A percentile compares a stretch with the other conserved stretches of the same genome.
Evolutionary conservation across 2,113 vertebrate genomes (phyloP).

Genomic region (Heterotilapia buettikoferi): DNA sequence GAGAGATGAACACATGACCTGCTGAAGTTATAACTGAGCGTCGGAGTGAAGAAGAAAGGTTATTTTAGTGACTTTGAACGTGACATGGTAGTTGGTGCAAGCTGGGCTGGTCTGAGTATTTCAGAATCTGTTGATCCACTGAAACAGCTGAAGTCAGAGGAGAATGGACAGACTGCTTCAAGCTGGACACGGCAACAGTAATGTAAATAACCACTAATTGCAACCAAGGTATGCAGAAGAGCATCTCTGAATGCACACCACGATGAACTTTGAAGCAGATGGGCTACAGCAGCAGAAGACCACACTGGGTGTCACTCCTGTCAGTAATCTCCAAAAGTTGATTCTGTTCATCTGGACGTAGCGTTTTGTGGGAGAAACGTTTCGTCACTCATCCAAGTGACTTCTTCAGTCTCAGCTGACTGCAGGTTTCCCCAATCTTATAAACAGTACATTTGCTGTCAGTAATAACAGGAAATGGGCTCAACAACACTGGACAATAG

Average conservation of each 20-base stretch:
- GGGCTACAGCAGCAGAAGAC: not conserved
- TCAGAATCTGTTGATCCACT: not conserved
- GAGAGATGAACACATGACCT: not conserved
- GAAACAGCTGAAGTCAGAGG: not conserved
- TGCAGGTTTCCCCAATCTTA: too few relatives aligned
- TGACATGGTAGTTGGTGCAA: not conserved
- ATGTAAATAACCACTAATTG: not conserved
- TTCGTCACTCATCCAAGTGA: not conserved
- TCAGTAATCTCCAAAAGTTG: not conserved
- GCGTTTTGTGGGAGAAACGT: not conserved
- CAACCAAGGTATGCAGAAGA: not conserved
- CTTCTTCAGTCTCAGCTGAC: not conserved
- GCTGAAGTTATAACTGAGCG: not conserved
- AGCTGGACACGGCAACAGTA: not conserved
- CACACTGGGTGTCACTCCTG: not conserved
- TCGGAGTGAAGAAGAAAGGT: not conserved
- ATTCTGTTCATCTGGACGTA: not conserved
- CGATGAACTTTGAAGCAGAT: not conserved
- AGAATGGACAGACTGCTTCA: not conserved
- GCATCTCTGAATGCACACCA: not conserved
- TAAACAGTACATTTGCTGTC: fast-evolving
- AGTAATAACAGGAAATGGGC: not conserved
- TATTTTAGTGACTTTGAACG: not conserved
- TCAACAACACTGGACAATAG: not conserved
- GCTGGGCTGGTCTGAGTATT: not conserved